A percentile compares a stretch with the other conserved stretches of the same genome.
These are phyloP conservation scores for Caenorhabditis sp. DNA, from an alignment of 2,888 invertebrate genomes.

Conservation along the genomic window DNA sequence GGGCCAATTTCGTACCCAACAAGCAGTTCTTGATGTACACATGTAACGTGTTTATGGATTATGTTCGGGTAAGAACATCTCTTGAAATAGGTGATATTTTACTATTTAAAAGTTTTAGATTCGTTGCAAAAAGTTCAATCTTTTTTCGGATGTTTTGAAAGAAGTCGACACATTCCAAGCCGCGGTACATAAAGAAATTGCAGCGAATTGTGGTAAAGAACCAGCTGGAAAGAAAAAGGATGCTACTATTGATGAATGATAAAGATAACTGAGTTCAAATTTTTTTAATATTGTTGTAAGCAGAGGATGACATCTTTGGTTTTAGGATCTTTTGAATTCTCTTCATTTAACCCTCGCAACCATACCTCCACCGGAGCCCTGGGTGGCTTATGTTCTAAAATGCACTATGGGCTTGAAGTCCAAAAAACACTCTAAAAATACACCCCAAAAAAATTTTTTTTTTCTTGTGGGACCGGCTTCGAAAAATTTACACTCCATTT, in stretches of 20 bases:
- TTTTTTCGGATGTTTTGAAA: not conserved
- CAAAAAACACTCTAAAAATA: too few relatives aligned
- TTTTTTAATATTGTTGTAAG: too few relatives aligned
- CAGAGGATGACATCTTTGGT: not conserved
- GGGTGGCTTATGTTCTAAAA: too few relatives aligned
- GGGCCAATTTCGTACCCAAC: not conserved
- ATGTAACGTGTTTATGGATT: not conserved
- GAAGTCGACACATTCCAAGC: not conserved
- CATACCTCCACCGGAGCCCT: too few relatives aligned
- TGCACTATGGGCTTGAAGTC: too few relatives aligned
- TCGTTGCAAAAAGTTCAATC: constrained; percentile 1
- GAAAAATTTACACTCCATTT: too few relatives aligned
- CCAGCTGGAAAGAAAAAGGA: not conserved
- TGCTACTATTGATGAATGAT: not conserved
- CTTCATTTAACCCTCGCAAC: too few relatives aligned
- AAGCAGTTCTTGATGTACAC: not conserved
- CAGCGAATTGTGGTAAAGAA: not conserved
- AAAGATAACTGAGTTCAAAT: not conserved
- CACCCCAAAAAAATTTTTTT: too few relatives aligned
- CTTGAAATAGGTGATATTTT: too few relatives aligned
- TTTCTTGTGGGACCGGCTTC: too few relatives aligned
- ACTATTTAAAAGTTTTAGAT: too few relatives aligned
- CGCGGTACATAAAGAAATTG: not conserved
- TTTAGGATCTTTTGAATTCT: too few relatives aligned
- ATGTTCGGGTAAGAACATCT: not conserved